phyloP scores from a whole-genome alignment of 2,113 vertebrate genomes.

The Microtus oregoni region DNA sequence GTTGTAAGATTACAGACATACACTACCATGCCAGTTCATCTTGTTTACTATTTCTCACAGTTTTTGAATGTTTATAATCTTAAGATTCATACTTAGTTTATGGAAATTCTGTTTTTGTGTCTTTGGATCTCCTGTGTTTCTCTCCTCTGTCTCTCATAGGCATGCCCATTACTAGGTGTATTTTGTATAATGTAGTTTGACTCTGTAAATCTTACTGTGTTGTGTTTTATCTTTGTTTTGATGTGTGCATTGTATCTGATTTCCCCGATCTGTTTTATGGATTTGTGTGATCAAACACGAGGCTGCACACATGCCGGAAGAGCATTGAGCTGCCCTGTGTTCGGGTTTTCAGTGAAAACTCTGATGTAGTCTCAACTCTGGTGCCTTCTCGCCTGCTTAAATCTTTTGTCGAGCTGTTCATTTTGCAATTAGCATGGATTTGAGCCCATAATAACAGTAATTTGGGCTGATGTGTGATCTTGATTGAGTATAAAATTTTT shows the following conservation, averaged over 20 bases:
- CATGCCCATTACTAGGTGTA: not conserved
- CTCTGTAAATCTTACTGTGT: not conserved
- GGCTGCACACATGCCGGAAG: not conserved
- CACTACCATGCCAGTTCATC: too few species aligned
- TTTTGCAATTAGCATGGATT: constrained; percentile 10
- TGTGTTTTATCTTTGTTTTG: constrained; percentile 18
- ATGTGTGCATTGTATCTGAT: not conserved
- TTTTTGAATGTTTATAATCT: not conserved
- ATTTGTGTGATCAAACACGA: not conserved
- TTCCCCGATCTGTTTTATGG: not conserved
- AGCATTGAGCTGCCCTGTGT: not conserved
- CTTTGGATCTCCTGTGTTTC: not conserved
- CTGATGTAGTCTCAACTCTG: constrained; percentile 2
- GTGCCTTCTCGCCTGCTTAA: not conserved
- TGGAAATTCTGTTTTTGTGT: not conserved
- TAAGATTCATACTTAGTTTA: not conserved
- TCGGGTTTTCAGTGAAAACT: constrained; percentile 19
- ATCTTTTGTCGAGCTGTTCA: not conserved
- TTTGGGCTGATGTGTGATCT: constrained; percentile 28
- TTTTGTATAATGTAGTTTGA: not conserved
- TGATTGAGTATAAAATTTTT: constrained; percentile 29
- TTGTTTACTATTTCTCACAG: not conserved
- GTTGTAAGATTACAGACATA: too few species aligned
- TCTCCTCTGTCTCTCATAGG: not conserved
- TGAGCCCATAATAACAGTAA: constrained; percentile 1